A percentile compares a stretch with the other conserved stretches of the same genome.
These are phyloP conservation scores for Polietes domitor DNA, from an alignment of 2,888 invertebrate genomes.

Conservation along the genomic window DNA sequence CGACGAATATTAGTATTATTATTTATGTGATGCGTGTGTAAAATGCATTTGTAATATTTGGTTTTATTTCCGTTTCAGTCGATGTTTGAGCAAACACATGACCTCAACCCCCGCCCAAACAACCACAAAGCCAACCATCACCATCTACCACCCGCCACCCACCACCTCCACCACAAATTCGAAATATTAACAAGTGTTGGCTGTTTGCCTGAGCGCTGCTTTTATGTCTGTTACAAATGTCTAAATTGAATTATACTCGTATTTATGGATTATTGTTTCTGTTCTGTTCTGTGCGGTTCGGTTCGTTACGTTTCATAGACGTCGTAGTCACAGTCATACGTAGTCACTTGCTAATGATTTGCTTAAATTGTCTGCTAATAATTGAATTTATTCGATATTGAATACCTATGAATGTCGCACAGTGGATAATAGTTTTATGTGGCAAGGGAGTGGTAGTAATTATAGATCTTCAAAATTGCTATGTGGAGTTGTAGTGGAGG, in stretches of 20 bases:
- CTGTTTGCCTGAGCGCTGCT: background rate
- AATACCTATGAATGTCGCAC: background rate
- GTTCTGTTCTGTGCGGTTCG: background rate
- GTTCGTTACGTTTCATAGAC: background rate
- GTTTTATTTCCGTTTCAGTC: background rate
- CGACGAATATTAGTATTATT: background rate
- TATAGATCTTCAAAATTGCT: no score
- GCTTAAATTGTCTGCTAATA: constrained; percentile 29
- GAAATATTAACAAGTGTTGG: constrained; percentile 22
- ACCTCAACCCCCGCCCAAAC: no score
- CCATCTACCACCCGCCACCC: no score
- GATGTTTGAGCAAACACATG: background rate
- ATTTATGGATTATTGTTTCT: constrained; percentile 43
- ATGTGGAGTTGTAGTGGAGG: no score
- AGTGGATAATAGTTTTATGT: background rate
- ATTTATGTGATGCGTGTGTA: constrained; percentile 20
- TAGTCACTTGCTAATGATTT: background rate
- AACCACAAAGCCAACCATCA: no score
- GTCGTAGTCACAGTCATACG: background rate
- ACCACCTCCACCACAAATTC: no score
- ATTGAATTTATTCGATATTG: constrained; percentile 52
- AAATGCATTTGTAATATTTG: constrained; percentile 33
- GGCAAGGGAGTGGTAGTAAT: no score
- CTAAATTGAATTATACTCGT: constrained; percentile 51
- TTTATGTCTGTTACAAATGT: constrained; percentile 32